Conservation (phyloP, 2,113 vertebrate species). For the Sander lucioperca region DNA sequence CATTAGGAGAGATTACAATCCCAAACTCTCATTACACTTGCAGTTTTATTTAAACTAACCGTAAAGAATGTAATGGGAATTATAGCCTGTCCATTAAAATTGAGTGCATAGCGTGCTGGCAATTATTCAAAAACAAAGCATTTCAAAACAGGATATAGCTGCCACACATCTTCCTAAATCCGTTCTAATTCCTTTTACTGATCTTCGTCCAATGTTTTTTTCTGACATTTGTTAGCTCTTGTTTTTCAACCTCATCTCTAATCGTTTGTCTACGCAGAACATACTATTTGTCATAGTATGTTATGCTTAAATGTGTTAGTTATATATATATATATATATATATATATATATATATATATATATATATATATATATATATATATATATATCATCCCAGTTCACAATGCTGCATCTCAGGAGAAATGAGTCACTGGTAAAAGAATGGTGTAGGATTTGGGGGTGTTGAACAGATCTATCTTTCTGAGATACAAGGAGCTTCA, state of each 20-base stretch:
- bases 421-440: slow-evolving; percentile 25
- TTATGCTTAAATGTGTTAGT: neutral
- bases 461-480: neutral
- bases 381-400: too few species aligned
- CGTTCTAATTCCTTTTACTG: neutral
- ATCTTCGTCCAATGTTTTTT: neutral
- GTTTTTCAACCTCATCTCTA: neutral
- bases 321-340: neutral
- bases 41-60: too few species aligned
- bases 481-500: neutral
- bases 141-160: neutral
- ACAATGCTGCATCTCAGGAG: neutral
- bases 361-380: neutral
- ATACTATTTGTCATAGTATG: slow-evolving; percentile 1
- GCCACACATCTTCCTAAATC: neutral
- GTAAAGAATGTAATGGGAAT: neutral
- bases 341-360: neutral
- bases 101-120: neutral
- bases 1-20: neutral
- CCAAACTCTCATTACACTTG: neutral
- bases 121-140: neutral
- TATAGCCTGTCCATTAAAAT: neutral
- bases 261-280: slow-evolving; percentile 9
- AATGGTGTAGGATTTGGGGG: neutral
- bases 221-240: neutral